These are phyloP conservation scores for Drosophila austrosaltans DNA, from an alignment of 2,888 invertebrate species.

Conservation along the genomic window DNA sequence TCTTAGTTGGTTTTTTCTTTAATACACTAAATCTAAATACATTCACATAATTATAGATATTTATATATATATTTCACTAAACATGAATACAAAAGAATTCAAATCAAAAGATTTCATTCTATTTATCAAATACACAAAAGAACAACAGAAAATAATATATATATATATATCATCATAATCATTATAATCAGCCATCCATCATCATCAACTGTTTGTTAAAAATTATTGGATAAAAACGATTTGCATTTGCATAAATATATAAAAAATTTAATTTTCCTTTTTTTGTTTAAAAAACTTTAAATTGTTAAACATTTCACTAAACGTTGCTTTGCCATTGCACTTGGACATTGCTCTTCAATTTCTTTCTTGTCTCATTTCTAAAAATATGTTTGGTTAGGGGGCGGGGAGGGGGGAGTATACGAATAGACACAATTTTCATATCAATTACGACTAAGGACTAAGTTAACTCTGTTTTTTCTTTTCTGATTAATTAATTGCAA, in stretches of 20 bases:
- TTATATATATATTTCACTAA: constrained; percentile 12
- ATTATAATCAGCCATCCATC: no score
- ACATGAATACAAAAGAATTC: constrained; percentile 8
- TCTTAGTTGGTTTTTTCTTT: neutral
- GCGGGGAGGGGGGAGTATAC: neutral
- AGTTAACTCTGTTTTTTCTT: neutral
- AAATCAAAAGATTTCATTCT: constrained; percentile 30
- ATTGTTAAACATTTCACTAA: constrained; percentile 20
- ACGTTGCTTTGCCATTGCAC: constrained; percentile 47
- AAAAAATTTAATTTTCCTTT: neutral
- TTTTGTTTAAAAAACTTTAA: constrained; percentile 29
- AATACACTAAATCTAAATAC: constrained; percentile 3
- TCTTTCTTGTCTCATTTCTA: constrained; percentile 24
- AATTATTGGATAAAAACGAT: constrained; percentile 1
- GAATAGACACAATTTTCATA: constrained; percentile 1
- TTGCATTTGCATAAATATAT: neutral
- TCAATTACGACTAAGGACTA: constrained; percentile 1
- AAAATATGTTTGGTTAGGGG: constrained; percentile 9
- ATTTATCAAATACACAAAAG: neutral
- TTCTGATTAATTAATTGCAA: neutral
- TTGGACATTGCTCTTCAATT: constrained; percentile 26
- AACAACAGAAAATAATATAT: neutral
- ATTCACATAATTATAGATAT: constrained; percentile 16
- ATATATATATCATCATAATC: no score
- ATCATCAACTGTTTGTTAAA: neutral